Evolutionary conservation across 2,113 vertebrate genomes (phyloP), one percentile per base, ranked within the genome.

Genomic region (Antigone vipio): DNA sequence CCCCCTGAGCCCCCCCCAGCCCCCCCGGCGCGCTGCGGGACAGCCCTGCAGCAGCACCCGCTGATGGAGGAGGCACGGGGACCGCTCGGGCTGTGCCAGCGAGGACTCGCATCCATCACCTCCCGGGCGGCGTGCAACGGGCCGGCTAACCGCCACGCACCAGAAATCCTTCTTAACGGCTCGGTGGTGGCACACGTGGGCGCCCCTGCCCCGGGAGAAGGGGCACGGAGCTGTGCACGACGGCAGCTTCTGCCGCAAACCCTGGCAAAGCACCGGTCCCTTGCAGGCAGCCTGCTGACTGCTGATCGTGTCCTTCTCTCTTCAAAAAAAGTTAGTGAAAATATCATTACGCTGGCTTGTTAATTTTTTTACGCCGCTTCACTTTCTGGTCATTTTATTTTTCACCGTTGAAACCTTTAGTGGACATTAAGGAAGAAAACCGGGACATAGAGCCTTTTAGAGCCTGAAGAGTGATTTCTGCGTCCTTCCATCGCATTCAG

Each of bases 191-290:
- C 9, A 24, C 0, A 5, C 16, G 32, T 15, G 47, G 62, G 3
- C 5, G 30, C 4, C 38, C 4, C 45, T 40, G 30, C 42, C 15
- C 26, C 5, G 15, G 34, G 26, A 5, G 58, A 9, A n/a, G 62
- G 42, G n/a, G 2, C 2, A 2, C 0, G 5, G 42, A 50, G 84
- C 32, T 27, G 1, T 1, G 12, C 10, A 3, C 1, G 16, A 14
- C 0, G 6, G 68, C 14, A 3, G 23, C 35, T 85, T 24, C 32
- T 63, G 12, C 4, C 6, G 7, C 53, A 40, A 18, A n/a, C 26
- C 21, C 64, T 64, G 71, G n/a, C 15, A 14, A 34, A 75, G 42
- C 23, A 14, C 9, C 1, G 2, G 13, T 16, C 35, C 63, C 49
- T 44, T 12, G 24, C 14, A 30, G 42, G 47, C 42, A 55, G 52